Base-by-base conservation (phyloP, 2,888 invertebrate species). In the Hedya salicella region DNA sequence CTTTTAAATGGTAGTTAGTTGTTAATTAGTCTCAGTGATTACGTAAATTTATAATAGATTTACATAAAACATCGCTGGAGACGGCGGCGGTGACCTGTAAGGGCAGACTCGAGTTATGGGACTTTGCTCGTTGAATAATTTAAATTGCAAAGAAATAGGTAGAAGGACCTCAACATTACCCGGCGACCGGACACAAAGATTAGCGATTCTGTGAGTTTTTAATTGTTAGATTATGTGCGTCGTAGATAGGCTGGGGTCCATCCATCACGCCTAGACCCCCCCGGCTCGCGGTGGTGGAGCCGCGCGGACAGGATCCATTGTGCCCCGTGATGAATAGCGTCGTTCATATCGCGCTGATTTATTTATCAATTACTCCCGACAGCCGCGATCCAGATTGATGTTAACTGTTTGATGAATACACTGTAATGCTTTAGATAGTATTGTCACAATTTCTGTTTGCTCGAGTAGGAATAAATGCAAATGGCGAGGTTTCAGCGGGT, bases 321-420 rank as follows among this genome's bases (percentile, higher is more conserved):
- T 64, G 30, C 6, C 21, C 17, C 21, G 32, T 49, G 50, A 59
- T 44, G 42, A 59, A 64, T 36, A 32, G 44, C 16, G 32, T n/a
- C 44, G 53, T 14, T 39, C 53, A 32, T 44, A 52, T 50, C 64
- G 57, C 21, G 25, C 32, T 64, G 64, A 64, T 64, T 50, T 64
- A 64, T 52, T 64, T 59, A 64, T 59, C 57, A 42, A 57, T 64
- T 64, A 57, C 57, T 16, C 40, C 13, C n/a, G n/a, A 21, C 21
- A 32, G 9, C 16, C 3, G 40, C 49, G 11, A 19, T 16, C 6
- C 42, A 36, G 30, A 56, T 44, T 46, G 17, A 57, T 57, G 13
- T 8, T 30, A 8, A 32, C 32, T 19, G 44, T 30, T 46, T 16
- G 25, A n/a, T 13, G 32, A 46, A 46, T 17, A 32, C 30, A 19